Evolutionary conservation across 2,113 vertebrate species (phyloP), one percentile per base, ranked within the genome.

Genomic region (Mesocricetus auratus): DNA sequence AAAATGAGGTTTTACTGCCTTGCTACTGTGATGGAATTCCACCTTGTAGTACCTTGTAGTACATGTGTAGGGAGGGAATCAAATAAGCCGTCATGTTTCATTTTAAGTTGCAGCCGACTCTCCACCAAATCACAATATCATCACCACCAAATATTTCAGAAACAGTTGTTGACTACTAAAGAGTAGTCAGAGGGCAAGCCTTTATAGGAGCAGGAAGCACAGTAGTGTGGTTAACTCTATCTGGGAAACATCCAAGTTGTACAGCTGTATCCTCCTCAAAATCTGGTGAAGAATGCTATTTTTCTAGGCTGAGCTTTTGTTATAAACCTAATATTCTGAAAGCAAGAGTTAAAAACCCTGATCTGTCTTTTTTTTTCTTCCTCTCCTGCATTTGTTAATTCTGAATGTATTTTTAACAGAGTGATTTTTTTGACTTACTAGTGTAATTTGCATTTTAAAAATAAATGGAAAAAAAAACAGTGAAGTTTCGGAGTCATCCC

Each of bases 321-420:
- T 98, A 99, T 98, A 98, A 98, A 98, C 98, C 98, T 97, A 98
- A 98, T 99, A 98, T 98, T 98, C 98, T 96, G 98, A 99, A 98
- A 95, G 98, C 98, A 98, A 98, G 97, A 98, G 98, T 98, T 98
- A 98, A 86, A 96, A 98, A 99, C 98, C 98, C 98, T 98, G 98
- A 98, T 98, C 98, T 98, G 97, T 98, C 96, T 97, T 96, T 97
- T 97, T 95, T 96, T 97, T 90, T 97, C 97, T 97, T 97, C 98
- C 96, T 39, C 58, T 64, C 81, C 39, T 85, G 97, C 98, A 97
- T 99, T 99, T 98, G 98, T 99, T 99, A 98, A 98, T 99, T 99
- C 98, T 98, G 98, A 99, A 99, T 99, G 98, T 99, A 99, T 99
- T 99, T 99, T 99, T 99, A 99, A 99, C 98, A 98, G 96, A 98